phyloP scores from a whole-genome alignment of 2,888 invertebrate genomes.

The Drosophila niveifrons region DNA sequence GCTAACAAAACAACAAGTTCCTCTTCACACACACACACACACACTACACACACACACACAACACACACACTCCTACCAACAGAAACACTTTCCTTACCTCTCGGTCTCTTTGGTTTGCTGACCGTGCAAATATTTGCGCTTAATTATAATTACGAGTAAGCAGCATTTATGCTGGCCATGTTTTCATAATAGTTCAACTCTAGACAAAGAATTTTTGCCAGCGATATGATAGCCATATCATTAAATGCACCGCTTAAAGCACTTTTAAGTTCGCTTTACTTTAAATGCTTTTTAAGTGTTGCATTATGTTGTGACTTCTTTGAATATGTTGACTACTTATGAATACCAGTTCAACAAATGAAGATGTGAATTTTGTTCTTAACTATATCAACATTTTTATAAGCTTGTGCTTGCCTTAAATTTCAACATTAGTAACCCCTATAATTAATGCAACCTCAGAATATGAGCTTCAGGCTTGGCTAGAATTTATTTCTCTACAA shows the following conservation, averaged over 20 bases:
- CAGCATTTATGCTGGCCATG: slow-evolving; percentile 15
- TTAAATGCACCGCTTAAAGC: slow-evolving; percentile 1
- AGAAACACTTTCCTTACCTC: background rate
- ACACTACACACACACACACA: slow-evolving; percentile 12
- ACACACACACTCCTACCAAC: background rate
- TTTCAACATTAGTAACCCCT: too few relatives aligned
- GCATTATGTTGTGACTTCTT: too few relatives aligned
- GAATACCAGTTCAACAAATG: too few relatives aligned
- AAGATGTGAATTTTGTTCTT: too few relatives aligned
- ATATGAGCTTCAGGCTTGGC: too few relatives aligned
- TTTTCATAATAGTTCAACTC: slow-evolving; percentile 13
- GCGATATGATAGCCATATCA: background rate
- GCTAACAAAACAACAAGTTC: slow-evolving; percentile 41
- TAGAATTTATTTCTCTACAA: too few relatives aligned
- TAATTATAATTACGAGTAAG: slow-evolving; percentile 32
- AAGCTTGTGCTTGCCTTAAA: background rate
- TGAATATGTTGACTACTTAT: too few relatives aligned
- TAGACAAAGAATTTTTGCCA: background rate
- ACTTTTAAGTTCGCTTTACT: too few relatives aligned
- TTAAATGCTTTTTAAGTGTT: too few relatives aligned
- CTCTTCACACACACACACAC: slow-evolving; percentile 22
- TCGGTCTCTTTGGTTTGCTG: background rate
- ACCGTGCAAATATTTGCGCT: slow-evolving; percentile 27
- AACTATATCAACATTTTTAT: too few relatives aligned
- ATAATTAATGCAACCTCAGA: background rate